A percentile compares a stretch with the other conserved stretches of the same genome.
These are phyloP conservation scores for Notothenia coriiceps DNA, from an alignment of 2,113 vertebrate genomes.

Conservation along the genomic window DNA sequence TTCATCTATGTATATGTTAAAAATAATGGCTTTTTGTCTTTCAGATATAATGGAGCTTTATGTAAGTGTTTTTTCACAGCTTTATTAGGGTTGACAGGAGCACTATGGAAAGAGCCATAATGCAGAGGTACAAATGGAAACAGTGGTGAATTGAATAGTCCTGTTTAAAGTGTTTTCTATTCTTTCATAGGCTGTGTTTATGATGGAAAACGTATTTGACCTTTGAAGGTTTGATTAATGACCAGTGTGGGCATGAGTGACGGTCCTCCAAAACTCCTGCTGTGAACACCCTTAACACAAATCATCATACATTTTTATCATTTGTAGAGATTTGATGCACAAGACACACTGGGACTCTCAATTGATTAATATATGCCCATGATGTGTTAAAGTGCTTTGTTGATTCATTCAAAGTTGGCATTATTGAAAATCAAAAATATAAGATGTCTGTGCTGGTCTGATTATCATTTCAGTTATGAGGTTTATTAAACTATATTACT, in stretches of 20 bases:
- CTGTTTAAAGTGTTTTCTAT: neutral
- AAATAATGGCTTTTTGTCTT: neutral
- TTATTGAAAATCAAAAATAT: too few species aligned
- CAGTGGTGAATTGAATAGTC: neutral
- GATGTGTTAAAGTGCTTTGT: neutral
- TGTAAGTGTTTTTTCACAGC: neutral
- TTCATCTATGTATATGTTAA: neutral
- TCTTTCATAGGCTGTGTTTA: neutral
- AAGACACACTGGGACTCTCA: neutral
- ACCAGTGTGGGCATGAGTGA: neutral
- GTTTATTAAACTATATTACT: neutral
- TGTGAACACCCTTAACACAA: neutral
- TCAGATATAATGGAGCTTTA: neutral
- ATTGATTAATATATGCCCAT: neutral
- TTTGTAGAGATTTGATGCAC: neutral
- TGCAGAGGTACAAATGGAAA: neutral
- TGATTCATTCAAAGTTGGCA: too few species aligned
- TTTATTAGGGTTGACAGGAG: neutral
- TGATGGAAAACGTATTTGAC: neutral
- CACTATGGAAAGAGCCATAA: neutral
- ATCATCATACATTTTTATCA: neutral
- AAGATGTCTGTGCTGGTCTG: neutral
- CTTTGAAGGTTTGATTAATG: conserved; percentile 19
- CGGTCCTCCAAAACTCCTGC: neutral
- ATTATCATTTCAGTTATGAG: neutral